Conservation (phyloP, 2,113 vertebrate species). For the Felis chaus region DNA sequence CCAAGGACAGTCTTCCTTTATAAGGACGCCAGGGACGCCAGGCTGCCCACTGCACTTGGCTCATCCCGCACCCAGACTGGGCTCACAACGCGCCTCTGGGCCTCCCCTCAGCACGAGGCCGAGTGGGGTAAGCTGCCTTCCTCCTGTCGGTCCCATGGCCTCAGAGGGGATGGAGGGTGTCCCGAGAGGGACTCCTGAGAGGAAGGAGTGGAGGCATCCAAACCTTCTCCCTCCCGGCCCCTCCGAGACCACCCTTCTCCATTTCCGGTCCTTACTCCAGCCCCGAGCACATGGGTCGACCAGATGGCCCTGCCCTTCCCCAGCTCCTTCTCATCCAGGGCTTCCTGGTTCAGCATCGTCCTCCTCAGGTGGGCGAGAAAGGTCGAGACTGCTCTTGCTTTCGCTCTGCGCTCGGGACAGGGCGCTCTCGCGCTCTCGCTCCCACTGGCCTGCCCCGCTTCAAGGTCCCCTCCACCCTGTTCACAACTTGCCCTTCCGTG, state of each 20-base stretch:
- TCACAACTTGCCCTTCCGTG: not conserved
- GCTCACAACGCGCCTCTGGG: accelerated
- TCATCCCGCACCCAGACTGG: not conserved
- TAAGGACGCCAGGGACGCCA: accelerated
- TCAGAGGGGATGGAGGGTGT: accelerated
- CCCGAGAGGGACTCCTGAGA: not conserved
- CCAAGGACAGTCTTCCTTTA: not conserved
- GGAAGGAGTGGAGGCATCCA: not conserved
- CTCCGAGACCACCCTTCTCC: not conserved
- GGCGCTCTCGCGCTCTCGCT: accelerated
- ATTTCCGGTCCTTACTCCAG: not conserved
- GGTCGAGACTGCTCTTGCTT: not conserved
- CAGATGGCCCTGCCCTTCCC: not conserved
- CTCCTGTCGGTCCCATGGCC: not conserved
- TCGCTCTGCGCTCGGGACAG: accelerated
- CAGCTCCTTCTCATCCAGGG: too few species aligned
- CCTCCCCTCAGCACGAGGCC: accelerated
- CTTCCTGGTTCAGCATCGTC: not conserved
- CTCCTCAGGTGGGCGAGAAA: not conserved
- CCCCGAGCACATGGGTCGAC: not conserved
- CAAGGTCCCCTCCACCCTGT: not conserved
- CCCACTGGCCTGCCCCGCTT: not conserved
- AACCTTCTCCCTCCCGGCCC: not conserved
- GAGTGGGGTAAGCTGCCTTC: not conserved
- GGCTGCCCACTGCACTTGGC: accelerated